Conservation (phyloP, 1,140 invertebrate species). For the Euwallacea similis region DNA sequence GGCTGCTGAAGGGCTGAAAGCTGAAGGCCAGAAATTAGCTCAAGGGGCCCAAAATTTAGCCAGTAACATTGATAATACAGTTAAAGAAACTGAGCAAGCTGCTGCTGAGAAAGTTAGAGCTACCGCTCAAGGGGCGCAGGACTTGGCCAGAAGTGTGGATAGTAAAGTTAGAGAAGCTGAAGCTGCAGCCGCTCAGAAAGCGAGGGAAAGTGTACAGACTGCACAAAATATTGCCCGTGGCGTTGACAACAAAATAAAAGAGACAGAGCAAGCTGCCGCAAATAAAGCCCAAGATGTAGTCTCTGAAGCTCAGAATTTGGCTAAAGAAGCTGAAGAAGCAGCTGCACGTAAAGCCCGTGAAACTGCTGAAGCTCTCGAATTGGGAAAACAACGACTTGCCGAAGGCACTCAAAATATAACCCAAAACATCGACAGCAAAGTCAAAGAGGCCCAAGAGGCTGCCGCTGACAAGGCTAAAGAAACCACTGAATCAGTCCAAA, state of each 20-base stretch:
- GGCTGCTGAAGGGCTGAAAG: conserved; percentile 29
- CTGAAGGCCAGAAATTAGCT: conserved; percentile 31
- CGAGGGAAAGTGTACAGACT: conserved; percentile 25
- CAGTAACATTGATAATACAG: conserved; percentile 12
- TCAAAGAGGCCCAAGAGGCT: conserved; percentile 30
- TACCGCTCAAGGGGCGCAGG: conserved; percentile 20
- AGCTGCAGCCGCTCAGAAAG: conserved; percentile 23
- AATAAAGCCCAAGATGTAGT: conserved; percentile 26
- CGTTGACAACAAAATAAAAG: conserved; percentile 34
- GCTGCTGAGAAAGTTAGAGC: conserved; percentile 14
- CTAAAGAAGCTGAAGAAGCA: conserved; percentile 29
- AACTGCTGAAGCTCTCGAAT: conserved; percentile 24
- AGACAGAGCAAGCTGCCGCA: conserved; percentile 20
- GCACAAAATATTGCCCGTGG: conserved; percentile 29
- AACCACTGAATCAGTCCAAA: conserved; percentile 29
- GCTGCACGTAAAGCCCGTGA: conserved; percentile 37
- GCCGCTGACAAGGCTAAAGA: conserved; percentile 25
- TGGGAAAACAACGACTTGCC: conserved; percentile 14
- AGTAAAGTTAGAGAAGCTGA: conserved; percentile 35
- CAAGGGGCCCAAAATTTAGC: conserved; percentile 35
- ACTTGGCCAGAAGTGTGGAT: conserved; percentile 33
- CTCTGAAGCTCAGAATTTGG: conserved; percentile 29
- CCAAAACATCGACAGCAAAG: conserved; percentile 34
- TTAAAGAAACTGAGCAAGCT: conserved; percentile 25
- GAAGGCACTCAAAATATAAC: conserved; percentile 28